A percentile compares a stretch with the other conserved stretches of the same genome.
These are phyloP conservation scores for Hyposoter didymator DNA, from an alignment of 2,888 invertebrate genomes.

Conservation along the genomic window DNA sequence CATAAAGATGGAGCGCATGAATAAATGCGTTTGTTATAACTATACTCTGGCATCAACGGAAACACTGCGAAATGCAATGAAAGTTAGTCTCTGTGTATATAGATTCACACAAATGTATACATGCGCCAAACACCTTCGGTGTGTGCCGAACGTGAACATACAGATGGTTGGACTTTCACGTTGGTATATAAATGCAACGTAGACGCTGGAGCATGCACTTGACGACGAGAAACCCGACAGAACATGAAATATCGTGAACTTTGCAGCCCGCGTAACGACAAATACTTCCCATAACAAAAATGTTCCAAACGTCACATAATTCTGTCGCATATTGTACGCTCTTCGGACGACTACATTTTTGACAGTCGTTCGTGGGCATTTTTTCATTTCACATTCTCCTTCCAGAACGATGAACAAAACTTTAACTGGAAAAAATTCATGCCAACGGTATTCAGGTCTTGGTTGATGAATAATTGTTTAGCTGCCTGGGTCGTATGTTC, in stretches of 20 bases:
- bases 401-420: not conserved
- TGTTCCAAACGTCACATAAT: not conserved
- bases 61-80: conserved; percentile 57
- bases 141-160: conserved; percentile 11
- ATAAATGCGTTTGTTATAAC: conserved; percentile 31
- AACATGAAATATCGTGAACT: conserved; percentile 28
- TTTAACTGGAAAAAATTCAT: not conserved
- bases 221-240: conserved; percentile 6
- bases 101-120: conserved; percentile 14
- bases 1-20: conserved; percentile 21
- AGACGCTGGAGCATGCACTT: conserved; percentile 11
- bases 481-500: not conserved
- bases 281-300: conserved; percentile 3
- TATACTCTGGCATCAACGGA: conserved; percentile 16
- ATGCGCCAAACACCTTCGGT: conserved; percentile 17
- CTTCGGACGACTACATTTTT: not conserved
- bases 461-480: not conserved
- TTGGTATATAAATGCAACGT: conserved; percentile 15
- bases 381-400: not conserved
- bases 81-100: conserved; percentile 22
- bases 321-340: not conserved
- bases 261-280: conserved; percentile 10
- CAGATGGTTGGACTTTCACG: not conserved
- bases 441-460: not conserved
- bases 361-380: not conserved